Conservation (phyloP, 2,888 invertebrate genomes). For the Phyllotreta cruciferae region DNA sequence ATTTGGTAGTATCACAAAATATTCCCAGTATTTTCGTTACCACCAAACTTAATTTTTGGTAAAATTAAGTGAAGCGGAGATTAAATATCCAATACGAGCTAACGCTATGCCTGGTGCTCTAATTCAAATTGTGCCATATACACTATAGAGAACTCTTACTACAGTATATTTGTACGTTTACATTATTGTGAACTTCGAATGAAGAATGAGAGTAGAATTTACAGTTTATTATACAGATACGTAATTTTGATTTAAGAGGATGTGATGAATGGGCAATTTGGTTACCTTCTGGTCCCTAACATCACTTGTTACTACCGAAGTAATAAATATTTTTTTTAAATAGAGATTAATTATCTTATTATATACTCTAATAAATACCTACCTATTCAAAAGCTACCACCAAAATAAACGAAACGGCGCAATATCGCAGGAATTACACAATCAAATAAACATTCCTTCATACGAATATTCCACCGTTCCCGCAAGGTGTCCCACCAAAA, state of each 20-base stretch:
- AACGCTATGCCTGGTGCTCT: slow-evolving; percentile 31
- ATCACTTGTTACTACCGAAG: slow-evolving; percentile 56
- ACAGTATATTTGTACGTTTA: slow-evolving; percentile 41
- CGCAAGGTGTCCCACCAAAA: too few relatives aligned
- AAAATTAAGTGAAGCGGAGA: slow-evolving; percentile 49
- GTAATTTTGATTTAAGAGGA: slow-evolving; percentile 38
- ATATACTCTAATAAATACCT: too few relatives aligned
- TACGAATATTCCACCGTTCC: background rate
- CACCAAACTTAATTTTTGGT: slow-evolving; percentile 57
- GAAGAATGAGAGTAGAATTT: slow-evolving; percentile 37
- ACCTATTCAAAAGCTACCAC: background rate
- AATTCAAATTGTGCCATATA: slow-evolving; percentile 34
- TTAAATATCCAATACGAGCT: slow-evolving; percentile 18
- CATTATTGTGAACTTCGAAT: slow-evolving; percentile 37
- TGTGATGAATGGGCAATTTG: slow-evolving; percentile 58
- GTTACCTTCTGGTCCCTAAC: slow-evolving; percentile 57
- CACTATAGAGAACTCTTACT: slow-evolving; percentile 34
- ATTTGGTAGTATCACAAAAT: slow-evolving; percentile 61
- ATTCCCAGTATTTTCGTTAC: slow-evolving; percentile 61
- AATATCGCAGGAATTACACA: slow-evolving; percentile 5
- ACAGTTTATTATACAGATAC: slow-evolving; percentile 37
- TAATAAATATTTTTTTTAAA: slow-evolving; percentile 46
- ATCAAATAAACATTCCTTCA: background rate
- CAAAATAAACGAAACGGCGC: slow-evolving; percentile 5
- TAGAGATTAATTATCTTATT: slow-evolving; percentile 12